These are phyloP conservation scores for Cheilosia pagana DNA, from an alignment of 2,888 invertebrate genomes.

Conservation along the genomic window DNA sequence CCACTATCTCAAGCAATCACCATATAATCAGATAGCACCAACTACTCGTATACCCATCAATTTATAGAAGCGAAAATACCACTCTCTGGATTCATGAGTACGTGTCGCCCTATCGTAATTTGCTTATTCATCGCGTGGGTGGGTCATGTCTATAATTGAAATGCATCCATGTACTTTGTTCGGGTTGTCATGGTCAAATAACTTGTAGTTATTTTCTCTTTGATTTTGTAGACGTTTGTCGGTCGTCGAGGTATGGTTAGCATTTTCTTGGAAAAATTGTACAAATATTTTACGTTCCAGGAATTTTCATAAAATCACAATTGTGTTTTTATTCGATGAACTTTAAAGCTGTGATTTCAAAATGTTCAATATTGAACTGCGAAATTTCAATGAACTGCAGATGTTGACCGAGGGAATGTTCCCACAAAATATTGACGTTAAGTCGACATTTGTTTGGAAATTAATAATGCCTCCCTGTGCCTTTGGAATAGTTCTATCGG, in stretches of 20 bases:
- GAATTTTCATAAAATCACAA: constrained; percentile 9
- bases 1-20: too few species aligned
- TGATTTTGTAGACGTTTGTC: constrained; percentile 4
- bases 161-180: constrained; percentile 29
- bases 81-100: background rate
- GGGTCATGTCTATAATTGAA: constrained; percentile 45
- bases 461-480: too few species aligned
- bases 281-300: constrained; percentile 8
- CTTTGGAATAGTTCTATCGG: too few species aligned
- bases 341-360: background rate
- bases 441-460: too few species aligned
- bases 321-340: background rate
- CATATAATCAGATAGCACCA: too few species aligned
- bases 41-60: too few species aligned
- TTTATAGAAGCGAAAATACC: too few species aligned
- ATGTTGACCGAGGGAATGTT: too few species aligned
- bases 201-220: constrained; percentile 22
- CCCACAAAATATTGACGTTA: too few species aligned
- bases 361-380: too few species aligned
- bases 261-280: constrained; percentile 13
- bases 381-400: too few species aligned
- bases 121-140: constrained; percentile 54
- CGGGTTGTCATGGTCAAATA: constrained; percentile 22
- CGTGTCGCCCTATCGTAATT: constrained; percentile 29
- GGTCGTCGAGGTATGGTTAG: background rate